Conservation (phyloP, 2,113 vertebrate genomes). For the Pelusios castaneus region DNA sequence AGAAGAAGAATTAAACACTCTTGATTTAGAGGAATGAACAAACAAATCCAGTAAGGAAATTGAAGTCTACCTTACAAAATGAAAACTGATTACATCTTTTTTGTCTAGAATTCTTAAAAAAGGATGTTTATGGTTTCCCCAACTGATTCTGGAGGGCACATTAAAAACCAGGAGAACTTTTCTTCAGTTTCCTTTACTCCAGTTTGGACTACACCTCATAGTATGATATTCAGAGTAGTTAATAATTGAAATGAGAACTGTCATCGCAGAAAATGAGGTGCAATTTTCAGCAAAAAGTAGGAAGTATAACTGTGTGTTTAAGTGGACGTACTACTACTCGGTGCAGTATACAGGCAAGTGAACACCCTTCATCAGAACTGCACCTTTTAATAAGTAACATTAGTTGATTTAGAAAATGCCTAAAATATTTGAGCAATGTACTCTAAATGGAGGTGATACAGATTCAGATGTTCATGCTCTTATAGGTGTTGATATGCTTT, state of each 20-base stretch:
- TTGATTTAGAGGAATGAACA: constrained; percentile 92
- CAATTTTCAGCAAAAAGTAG: constrained; percentile 62
- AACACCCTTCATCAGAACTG: constrained; percentile 29
- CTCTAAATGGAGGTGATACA: constrained; percentile 61
- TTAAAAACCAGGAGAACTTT: constrained; percentile 56
- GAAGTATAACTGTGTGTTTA: constrained; percentile 53
- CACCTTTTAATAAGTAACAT: constrained; percentile 61
- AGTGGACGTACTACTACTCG: constrained; percentile 63
- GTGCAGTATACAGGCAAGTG: constrained; percentile 46
- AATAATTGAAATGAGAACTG: constrained; percentile 58
- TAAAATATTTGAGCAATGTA: constrained; percentile 41
- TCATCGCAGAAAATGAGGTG: constrained; percentile 62
- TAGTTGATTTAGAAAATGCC: constrained; percentile 66
- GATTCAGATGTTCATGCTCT: constrained; percentile 25
- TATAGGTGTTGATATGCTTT: constrained; percentile 61
- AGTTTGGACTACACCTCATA: constrained; percentile 71
- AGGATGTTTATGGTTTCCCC: constrained; percentile 68
- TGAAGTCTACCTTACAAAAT: constrained; percentile 61
- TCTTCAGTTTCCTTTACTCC: constrained; percentile 60
- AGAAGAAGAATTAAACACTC: constrained; percentile 95
- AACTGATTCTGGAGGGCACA: constrained; percentile 70
- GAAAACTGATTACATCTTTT: constrained; percentile 72
- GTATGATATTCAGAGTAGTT: constrained; percentile 71
- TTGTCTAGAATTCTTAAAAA: constrained; percentile 72
- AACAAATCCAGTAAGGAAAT: constrained; percentile 29